Evolutionary conservation across 1,140 invertebrate species (phyloP).

Genomic region (Brachionus manjavacas): DNA sequence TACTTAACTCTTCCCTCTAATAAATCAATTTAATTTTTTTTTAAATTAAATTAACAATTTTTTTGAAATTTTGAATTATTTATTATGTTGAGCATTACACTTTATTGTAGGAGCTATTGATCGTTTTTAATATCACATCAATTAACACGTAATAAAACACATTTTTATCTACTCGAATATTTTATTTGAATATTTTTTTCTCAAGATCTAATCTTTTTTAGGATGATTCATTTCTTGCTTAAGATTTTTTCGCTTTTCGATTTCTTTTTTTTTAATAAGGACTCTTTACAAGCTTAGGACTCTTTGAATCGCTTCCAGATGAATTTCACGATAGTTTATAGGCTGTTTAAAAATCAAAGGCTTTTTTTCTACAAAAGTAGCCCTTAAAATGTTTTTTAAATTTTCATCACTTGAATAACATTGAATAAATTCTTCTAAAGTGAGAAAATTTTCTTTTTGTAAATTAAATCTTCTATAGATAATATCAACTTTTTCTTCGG

Average conservation of each 20-base stretch:
- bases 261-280: not conserved
- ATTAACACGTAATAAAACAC: no score
- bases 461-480: slow-evolving; percentile 13
- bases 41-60: not conserved
- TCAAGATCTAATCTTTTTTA: no score
- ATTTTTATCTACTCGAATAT: no score
- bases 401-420: slow-evolving; percentile 32
- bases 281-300: not conserved
- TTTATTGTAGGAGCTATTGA: no score
- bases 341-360: not conserved
- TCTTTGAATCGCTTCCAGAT: not conserved
- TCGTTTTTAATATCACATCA: no score
- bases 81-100: not conserved
- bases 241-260: no score
- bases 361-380: not conserved
- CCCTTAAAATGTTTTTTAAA: not conserved
- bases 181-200: no score
- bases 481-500: slow-evolving; percentile 18
- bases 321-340: not conserved
- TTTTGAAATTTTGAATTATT: not conserved
- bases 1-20: no score
- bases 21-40: no score
- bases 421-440: slow-evolving; percentile 36
- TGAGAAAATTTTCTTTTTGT: slow-evolving; percentile 11
- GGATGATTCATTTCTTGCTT: no score